Percentiles rank a stretch among this genome's conserved stretches.
Evolutionary conservation across 2,888 invertebrate genomes (phyloP).

Genomic region (Eremobia ochroleuca): DNA sequence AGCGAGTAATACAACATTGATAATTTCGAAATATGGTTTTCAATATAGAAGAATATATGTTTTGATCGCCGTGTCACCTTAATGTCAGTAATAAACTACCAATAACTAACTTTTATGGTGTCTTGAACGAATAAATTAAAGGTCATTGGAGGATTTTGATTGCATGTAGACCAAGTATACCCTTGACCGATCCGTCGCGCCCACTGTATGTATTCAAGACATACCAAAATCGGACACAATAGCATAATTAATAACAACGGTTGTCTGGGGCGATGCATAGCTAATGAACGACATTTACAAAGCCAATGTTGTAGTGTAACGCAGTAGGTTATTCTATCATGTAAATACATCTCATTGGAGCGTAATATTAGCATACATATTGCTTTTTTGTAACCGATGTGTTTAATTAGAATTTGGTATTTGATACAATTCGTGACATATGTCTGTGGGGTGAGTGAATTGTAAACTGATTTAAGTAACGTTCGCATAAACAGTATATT

Average conservation of each 20-base stretch:
- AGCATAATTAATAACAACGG: constrained; percentile 80
- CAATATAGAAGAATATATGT: constrained; percentile 52
- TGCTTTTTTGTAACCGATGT: constrained; percentile 73
- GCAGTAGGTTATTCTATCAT: constrained; percentile 74
- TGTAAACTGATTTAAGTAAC: constrained; percentile 48
- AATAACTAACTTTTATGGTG: constrained; percentile 67
- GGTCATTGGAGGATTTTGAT: constrained; percentile 71
- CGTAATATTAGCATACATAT: constrained; percentile 77
- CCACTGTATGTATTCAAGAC: constrained; percentile 77
- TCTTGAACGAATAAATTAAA: constrained; percentile 63
- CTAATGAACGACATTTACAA: constrained; percentile 72
- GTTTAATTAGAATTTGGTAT: constrained; percentile 72
- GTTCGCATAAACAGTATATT: constrained; percentile 11
- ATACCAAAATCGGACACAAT: constrained; percentile 79
- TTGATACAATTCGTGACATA: constrained; percentile 63
- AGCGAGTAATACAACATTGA: constrained; percentile 52
- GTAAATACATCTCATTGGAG: constrained; percentile 73
- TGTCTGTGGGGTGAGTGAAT: constrained; percentile 62
- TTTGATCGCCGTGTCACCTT: constrained; percentile 62
- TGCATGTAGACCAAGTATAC: constrained; percentile 71
- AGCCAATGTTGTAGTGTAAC: constrained; percentile 63
- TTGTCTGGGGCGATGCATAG: constrained; percentile 75
- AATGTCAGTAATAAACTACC: constrained; percentile 64
- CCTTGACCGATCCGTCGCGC: constrained; percentile 82
- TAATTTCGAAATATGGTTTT: constrained; percentile 55